These are phyloP conservation scores for Mamestra brassicae DNA, from an alignment of 2,888 invertebrate genomes.

Conservation along the genomic window DNA sequence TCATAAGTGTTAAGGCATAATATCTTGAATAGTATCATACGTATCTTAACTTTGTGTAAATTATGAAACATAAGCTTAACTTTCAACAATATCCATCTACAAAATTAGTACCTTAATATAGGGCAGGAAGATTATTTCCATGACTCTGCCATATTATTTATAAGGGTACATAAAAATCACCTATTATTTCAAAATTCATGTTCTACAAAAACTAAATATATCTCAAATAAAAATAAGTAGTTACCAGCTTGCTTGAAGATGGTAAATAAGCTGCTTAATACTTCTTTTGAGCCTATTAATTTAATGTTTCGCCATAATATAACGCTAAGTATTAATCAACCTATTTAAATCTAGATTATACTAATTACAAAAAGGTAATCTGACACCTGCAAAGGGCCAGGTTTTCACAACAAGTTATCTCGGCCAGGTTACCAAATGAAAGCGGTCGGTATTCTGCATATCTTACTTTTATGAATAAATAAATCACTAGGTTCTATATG, in stretches of 20 bases:
- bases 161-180: no score
- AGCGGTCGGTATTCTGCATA: slow-evolving; percentile 49
- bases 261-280: no score
- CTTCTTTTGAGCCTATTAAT: neutral
- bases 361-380: slow-evolving; percentile 28
- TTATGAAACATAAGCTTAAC: neutral
- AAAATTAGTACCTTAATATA: no score
- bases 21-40: slow-evolving; percentile 1
- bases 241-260: neutral
- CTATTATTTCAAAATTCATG: no score
- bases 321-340: neutral
- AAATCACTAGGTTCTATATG: slow-evolving; percentile 37
- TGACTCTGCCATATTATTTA: no score
- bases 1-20: neutral
- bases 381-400: slow-evolving; percentile 21
- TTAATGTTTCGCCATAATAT: neutral
- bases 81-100: no score
- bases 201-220: no score
- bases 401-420: slow-evolving; percentile 48
- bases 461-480: slow-evolving; percentile 53
- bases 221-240: no score
- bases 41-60: neutral
- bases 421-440: slow-evolving; percentile 41
- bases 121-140: no score
- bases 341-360: slow-evolving; percentile 12